A percentile compares a stretch with the other conserved stretches of the same genome.
phyloP scores from a whole-genome alignment of 37 sponge, comb jelly and placozoan species.

The Axinella damicornis region DNA sequence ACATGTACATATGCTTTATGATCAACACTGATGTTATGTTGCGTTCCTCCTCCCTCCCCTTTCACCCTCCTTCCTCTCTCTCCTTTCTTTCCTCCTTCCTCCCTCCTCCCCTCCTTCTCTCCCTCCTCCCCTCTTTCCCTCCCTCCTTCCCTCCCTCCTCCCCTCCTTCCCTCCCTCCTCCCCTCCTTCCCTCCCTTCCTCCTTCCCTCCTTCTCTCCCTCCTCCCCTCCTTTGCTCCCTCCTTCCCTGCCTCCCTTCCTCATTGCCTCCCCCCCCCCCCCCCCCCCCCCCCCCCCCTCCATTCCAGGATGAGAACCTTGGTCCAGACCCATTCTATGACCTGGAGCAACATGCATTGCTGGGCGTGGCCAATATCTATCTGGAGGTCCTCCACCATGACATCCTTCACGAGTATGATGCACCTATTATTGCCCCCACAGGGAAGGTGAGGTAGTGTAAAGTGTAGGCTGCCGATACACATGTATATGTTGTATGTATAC shows the following conservation, averaged over 20 bases:
- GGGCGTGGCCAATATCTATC: slow-evolving; percentile 95
- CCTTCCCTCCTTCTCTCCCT: not conserved
- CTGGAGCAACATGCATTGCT: slow-evolving; percentile 94
- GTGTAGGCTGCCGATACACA: too few relatives aligned
- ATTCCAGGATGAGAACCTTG: too few relatives aligned
- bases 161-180: not conserved
- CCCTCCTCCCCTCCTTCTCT: not conserved
- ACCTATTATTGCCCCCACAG: slow-evolving; percentile 94
- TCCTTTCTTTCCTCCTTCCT: not conserved
- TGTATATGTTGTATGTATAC: too few relatives aligned
- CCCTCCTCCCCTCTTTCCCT: not conserved
- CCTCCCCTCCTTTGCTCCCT: not conserved
- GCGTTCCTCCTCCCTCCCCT: too few relatives aligned
- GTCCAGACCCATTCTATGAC: slow-evolving; percentile 94
- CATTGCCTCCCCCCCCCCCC: not conserved
- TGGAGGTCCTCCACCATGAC: slow-evolving; percentile 91
- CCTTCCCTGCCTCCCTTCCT: not conserved
- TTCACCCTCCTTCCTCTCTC: not conserved
- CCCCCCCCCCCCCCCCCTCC: not conserved
- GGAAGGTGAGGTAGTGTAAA: slow-evolving; percentile 46
- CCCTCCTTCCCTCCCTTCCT: not conserved
- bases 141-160: not conserved
- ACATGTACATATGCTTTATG: too few relatives aligned
- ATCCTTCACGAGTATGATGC: slow-evolving; percentile 86
- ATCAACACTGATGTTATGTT: too few relatives aligned